Base-by-base conservation (phyloP, 2,797 vertebrate genomes). In the Buceros bicornis region DNA sequence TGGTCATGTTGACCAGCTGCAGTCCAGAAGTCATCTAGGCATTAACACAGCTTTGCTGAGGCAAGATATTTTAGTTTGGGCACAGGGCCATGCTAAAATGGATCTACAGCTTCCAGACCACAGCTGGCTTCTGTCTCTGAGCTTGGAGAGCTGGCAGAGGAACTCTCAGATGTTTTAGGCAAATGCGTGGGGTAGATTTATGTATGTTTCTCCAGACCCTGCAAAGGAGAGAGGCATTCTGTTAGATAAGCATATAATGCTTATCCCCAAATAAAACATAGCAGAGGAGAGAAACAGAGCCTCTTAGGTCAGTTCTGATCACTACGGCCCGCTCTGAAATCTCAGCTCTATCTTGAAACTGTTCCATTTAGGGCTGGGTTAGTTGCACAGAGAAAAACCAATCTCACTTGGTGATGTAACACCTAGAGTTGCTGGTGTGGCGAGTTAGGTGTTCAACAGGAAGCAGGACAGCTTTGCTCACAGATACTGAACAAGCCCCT, bases 71-170 rank as follows among this genome's bases (percentile, higher is more conserved):
- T 94, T 50, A 53, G 18, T 82, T 21, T 78, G 77, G 90, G 83
- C 83, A 73, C 50, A 57, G 47, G 72, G 86, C 83, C 95, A 93
- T 37, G 37, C 29, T 90, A 50, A 84, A 89, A 65, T 87, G 77
- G 47, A 65, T 69, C 80, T 65, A n/a, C 11, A 84, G 65, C 80
- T 92, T 72, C 70, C 83, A 92, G 80, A 37, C 54, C 62, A n/a
- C 89, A 81, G 89, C 89, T 94, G 92, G 54, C 73, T 92, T 50
- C 11, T 82, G 90, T 82, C 76, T 87, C 40, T 87, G 89, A 90
- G 65, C 42, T 95, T 14, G 16, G 16, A 57, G 45, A 53, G 61
- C 48, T 90, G 82, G 76, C 72, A 91, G 76, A 89, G 61, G 45
- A 91, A 25, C 45, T 74, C 65, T 67, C 48, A 64, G 57, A 93